These are phyloP conservation scores for Formica exsecta DNA, from an alignment of 1,140 invertebrate species.

Conservation along the genomic window DNA sequence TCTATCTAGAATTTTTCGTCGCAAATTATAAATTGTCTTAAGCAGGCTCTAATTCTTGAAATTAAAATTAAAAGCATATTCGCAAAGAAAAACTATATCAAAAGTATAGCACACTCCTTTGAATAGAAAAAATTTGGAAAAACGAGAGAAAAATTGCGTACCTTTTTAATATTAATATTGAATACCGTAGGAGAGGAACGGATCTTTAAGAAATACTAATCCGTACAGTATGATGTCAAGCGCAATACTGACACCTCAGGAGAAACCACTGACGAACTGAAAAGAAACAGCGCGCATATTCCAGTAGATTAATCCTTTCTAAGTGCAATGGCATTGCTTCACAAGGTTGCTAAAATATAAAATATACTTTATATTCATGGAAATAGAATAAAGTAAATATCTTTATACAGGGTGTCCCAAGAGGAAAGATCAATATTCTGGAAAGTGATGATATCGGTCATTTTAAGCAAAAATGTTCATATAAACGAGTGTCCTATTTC, in stretches of 20 bases:
- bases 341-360: slow-evolving; percentile 21
- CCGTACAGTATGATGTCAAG: slow-evolving; percentile 74
- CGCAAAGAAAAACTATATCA: background rate
- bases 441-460: too few species aligned
- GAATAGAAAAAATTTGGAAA: background rate
- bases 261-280: slow-evolving; percentile 56
- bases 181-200: background rate
- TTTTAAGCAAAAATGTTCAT: too few species aligned
- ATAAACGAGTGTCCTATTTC: too few species aligned
- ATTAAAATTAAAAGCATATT: background rate
- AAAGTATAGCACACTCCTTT: background rate
- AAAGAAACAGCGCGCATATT: slow-evolving; percentile 70
- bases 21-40: too few species aligned
- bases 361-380: background rate
- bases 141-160: background rate
- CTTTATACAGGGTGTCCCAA: background rate
- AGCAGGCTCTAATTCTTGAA: background rate
- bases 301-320: slow-evolving; percentile 65
- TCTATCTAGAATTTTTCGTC: too few species aligned
- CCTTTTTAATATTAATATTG: background rate
- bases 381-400: background rate
- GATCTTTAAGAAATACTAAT: slow-evolving; percentile 43
- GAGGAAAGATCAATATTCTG: too few species aligned
- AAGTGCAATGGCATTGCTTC: slow-evolving; percentile 28
- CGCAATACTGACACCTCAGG: slow-evolving; percentile 74